Base-by-base conservation (phyloP, 2,113 vertebrate species). In the Hydropotes inermis region DNA sequence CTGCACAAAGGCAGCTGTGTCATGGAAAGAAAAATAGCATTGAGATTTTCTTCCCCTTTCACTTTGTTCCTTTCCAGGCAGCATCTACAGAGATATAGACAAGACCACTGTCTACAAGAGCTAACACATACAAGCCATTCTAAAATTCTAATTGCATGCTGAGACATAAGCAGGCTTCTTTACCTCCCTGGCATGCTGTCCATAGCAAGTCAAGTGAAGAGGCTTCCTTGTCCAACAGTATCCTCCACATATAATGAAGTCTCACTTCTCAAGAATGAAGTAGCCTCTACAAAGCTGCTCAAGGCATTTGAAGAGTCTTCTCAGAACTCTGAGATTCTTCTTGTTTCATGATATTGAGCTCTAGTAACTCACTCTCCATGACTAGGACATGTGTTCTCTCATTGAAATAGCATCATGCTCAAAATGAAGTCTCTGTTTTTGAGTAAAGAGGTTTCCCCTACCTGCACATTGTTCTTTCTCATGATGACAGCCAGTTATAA, bases 201-300 rank as follows among this genome's bases (percentile, higher is more conserved):
- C 54, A 87, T 87, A 96, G 96, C 96, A 98, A 98, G 94, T 98
- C 86, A 9, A 28, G 90, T 88, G 89, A 87, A 97, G 92, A 87
- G 97, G 95, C 54, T 97, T 98, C 96, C 91, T 97, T 97, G 98
- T 98, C 98, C 95, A 96, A 93, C 83, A 94, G 70, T 87, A 83
- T 36, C 96, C 89, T 98, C 95, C 0, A 95, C 12, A 64, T 97
- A 97, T 61, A 98, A 94, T 97, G 96, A 98, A 97, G 96, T 96
- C 98, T 98, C 96, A 97, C 33, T 98, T 96, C 97, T 97, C 97
- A 98, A 98, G 98, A 98, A 98, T 13, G 86, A 98, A 98, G 98
- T 87, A 92, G 85, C 93, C 96, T 98, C 97, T 54, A 94, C 97
- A 95, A 97, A 97, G 92, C 96, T 97, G 95, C 89, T 84, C 98